Evolutionary conservation across 2,113 vertebrate species (phyloP).

Genomic region (Amphilophus citrinellus): DNA sequence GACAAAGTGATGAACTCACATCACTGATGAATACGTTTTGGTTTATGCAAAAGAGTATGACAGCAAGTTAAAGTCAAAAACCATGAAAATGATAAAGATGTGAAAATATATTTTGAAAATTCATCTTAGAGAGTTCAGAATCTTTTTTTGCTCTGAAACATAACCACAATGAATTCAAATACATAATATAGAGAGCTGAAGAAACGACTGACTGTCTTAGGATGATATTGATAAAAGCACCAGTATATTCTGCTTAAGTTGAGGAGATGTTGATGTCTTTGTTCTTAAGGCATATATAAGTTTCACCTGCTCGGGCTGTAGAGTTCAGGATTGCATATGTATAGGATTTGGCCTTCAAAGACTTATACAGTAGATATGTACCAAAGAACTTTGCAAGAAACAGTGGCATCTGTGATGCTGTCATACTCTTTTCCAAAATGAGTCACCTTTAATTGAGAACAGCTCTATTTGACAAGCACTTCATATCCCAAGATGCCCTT

Average conservation of each 20-base stretch:
- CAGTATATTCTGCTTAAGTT: conserved; percentile 63
- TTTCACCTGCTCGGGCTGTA: conserved; percentile 68
- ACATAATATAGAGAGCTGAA: conserved; percentile 2
- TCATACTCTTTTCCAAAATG: conserved; percentile 74
- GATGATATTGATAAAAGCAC: conserved; percentile 68
- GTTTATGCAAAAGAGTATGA: conserved; percentile 75
- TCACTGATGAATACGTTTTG: conserved; percentile 13
- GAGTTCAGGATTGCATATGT: conserved; percentile 79
- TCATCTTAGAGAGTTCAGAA: neutral
- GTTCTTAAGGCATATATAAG: conserved; percentile 79
- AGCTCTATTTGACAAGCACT: conserved; percentile 35
- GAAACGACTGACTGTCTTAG: neutral
- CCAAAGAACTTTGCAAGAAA: conserved; percentile 45
- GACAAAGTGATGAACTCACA: conserved; percentile 12
- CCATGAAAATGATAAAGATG: neutral
- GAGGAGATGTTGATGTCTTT: conserved; percentile 61
- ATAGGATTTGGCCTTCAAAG: conserved; percentile 54
- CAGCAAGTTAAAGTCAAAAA: conserved; percentile 58
- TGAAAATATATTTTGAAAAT: neutral
- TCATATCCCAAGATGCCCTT: conserved; percentile 37
- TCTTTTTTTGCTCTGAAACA: neutral
- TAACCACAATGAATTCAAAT: neutral
- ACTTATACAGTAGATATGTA: conserved; percentile 65
- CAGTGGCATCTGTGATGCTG: conserved; percentile 58
- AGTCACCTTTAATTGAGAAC: conserved; percentile 29